These are phyloP conservation scores for Petroica traversi DNA, from an alignment of 2,113 vertebrate species.

Conservation along the genomic window DNA sequence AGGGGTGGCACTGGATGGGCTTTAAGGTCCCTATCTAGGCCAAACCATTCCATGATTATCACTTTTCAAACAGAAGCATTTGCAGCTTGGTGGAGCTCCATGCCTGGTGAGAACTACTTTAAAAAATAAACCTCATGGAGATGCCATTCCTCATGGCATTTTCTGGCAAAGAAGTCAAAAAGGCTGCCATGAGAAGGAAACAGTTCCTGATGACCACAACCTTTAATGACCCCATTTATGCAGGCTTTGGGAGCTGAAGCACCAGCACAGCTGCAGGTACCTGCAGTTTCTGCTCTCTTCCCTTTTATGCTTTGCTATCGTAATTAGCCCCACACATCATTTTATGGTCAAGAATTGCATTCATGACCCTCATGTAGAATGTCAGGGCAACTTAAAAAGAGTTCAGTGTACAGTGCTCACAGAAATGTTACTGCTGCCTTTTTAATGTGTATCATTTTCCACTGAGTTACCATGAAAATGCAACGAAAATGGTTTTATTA, in stretches of 20 bases:
- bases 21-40: rapidly evolving
- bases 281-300: neutral
- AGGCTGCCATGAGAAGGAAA: neutral
- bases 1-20: rapidly evolving
- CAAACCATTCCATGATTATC: neutral
- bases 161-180: neutral
- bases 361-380: neutral
- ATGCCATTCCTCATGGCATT: rapidly evolving
- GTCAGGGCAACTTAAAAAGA: neutral
- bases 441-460: neutral
- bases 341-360: neutral
- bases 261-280: rapidly evolving
- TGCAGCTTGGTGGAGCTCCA: rapidly evolving
- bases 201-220: neutral
- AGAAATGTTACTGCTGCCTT: neutral
- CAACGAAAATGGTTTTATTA: neutral
- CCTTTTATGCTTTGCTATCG: neutral
- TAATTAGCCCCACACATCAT: neutral
- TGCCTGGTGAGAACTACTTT: neutral
- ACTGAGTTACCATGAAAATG: neutral
- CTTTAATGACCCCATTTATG: neutral
- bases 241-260: neutral
- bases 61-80: neutral
- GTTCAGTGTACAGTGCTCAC: neutral
- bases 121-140: neutral